Evolutionary conservation across 2,113 vertebrate genomes (phyloP), one percentile per base, ranked within the genome.

Genomic region (Micromys minutus): DNA sequence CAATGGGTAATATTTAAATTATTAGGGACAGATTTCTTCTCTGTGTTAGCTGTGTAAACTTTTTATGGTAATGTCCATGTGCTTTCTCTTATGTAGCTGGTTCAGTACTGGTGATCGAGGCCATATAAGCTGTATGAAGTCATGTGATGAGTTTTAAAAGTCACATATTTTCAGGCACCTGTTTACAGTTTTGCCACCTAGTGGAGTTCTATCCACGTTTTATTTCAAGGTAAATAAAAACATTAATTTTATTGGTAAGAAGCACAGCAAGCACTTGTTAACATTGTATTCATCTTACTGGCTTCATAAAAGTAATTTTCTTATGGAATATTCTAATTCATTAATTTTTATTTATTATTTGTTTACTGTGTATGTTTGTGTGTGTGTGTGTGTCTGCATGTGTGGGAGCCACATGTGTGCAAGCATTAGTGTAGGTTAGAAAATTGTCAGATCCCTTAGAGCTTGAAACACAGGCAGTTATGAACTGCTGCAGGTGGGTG

Each of bases 201-300:
- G 93, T 93, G 42, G 7, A 94, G 67, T 71, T 59, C 10, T 29
- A 72, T 93, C 8, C 4, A 88, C 59, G 76, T 85, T 75, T 55
- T 21, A 36, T 92, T 83, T 89, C 50, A 2, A 47, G 61, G 22
- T 26, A 71, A 85, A 59, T 75, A 71, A 71, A 87, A 34, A 0
- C 57, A 50, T 71, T 89, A 39, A 74, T 63, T 93, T 87, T 72
- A 92, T 45, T n/a, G 9, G 34, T 84, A 74, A 93, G 31, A 87
- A 24, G 93, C 47, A 59, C 92, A 42, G 4, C 29, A 67, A 67
- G 45, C 59, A 91, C 74, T 69, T 39, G 72, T 22, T 3, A 7
- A 63, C 19, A 21, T 19, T 89, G 90, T 65, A 69, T 87, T n/a
- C 21, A 42, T 84, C 26, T 52, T 79, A 26, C 39, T 93, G 36